phyloP scores from a whole-genome alignment of 1,140 invertebrate species.

The Aporrectodea caliginosa region DNA sequence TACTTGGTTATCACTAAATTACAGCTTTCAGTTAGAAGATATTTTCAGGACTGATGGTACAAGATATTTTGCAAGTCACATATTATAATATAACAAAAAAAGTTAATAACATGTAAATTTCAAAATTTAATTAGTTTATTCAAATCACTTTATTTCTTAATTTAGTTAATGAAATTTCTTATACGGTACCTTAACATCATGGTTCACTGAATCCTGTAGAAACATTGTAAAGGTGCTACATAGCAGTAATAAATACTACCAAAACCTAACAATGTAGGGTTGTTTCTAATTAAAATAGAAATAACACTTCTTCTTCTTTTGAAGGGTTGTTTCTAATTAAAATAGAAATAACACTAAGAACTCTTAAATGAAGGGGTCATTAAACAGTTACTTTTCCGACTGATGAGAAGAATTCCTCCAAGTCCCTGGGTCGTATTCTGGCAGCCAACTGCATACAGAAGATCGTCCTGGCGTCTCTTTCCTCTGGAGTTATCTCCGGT shows the following conservation, averaged over 20 bases:
- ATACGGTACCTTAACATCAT: too few species aligned
- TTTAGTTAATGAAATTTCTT: too few species aligned
- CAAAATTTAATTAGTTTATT: too few species aligned
- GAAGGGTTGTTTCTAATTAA: too few species aligned
- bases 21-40: background rate
- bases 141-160: too few species aligned
- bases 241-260: background rate
- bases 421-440: slow-evolving; percentile 85
- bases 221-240: too few species aligned
- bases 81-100: too few species aligned
- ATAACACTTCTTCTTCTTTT: background rate
- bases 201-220: too few species aligned
- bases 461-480: slow-evolving; percentile 94
- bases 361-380: too few species aligned
- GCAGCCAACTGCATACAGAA: slow-evolving; percentile 83
- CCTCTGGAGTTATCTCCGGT: slow-evolving; percentile 84
- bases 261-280: background rate
- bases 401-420: slow-evolving; percentile 98
- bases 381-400: slow-evolving; percentile 84
- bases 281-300: background rate
- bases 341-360: too few species aligned
- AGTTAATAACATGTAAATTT: too few species aligned
- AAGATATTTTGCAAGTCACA: too few species aligned
- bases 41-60: background rate
- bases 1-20: background rate